phyloP scores from a whole-genome alignment of 2,888 invertebrate species.

The Eupelmus urozonus region DNA sequence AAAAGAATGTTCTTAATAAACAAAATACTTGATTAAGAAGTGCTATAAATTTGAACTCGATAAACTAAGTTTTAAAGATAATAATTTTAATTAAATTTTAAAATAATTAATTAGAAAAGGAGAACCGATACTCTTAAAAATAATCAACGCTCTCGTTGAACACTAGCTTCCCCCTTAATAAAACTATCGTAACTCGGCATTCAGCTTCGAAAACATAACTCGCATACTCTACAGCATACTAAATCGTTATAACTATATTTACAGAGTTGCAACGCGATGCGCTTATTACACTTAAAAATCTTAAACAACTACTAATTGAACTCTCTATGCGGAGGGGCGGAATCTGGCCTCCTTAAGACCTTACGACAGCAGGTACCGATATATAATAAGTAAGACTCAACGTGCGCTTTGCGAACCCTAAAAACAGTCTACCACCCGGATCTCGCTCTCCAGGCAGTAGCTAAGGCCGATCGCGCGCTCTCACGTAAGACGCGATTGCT shows the following conservation, averaged over 20 bases:
- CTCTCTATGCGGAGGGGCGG: slow-evolving; percentile 26
- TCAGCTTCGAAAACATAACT: slow-evolving; percentile 22
- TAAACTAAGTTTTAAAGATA: neutral
- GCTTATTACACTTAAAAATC: slow-evolving; percentile 23
- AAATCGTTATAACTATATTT: slow-evolving; percentile 27
- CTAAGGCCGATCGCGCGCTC: slow-evolving; percentile 27
- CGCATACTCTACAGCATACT: slow-evolving; percentile 5
- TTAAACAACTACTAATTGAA: slow-evolving; percentile 53
- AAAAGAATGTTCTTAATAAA: neutral
- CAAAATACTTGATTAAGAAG: neutral
- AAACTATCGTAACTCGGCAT: slow-evolving; percentile 25
- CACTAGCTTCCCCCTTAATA: slow-evolving; percentile 40
- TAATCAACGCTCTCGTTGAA: slow-evolving; percentile 1
- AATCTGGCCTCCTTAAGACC: slow-evolving; percentile 11
- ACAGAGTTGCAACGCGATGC: slow-evolving; percentile 27
- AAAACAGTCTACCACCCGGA: too few relatives aligned
- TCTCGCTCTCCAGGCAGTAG: neutral
- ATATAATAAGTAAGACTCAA: slow-evolving; percentile 3
- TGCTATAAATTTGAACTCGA: neutral
- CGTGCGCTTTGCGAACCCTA: too few relatives aligned
- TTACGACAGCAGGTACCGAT: slow-evolving; percentile 48
- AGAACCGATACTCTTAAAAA: neutral
- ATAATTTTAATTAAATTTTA: neutral
- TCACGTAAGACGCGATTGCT: slow-evolving; percentile 60
- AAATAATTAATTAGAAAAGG: slow-evolving; percentile 15